Evolutionary conservation across 2,113 vertebrate genomes (phyloP), one percentile per base, ranked within the genome.

Genomic region (Rhinoptilus africanus): DNA sequence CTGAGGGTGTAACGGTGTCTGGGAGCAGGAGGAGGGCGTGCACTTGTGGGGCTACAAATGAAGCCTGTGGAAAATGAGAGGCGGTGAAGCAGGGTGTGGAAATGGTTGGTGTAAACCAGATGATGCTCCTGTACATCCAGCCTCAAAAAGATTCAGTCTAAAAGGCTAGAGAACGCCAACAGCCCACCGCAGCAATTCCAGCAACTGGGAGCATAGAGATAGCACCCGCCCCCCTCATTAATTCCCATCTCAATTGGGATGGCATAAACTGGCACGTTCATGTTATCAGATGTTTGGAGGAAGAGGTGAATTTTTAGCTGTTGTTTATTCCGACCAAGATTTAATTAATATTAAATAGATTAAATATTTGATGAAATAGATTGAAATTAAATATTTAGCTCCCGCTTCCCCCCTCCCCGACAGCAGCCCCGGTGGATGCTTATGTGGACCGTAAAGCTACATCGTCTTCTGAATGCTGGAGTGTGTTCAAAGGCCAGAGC

Each of bases 291-390:
- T 86, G 41, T 92, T 86, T 92, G 50, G 80, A 74, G 83, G 50
- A 83, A 92, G 85, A 95, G 50, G 54, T 88, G 83, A 88, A 79
- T 59, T 92, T 96, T 93, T 66, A 86, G 75, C 59, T 77, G 67
- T 79, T 96, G 94, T 96, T 95, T 95, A 92, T 92, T 84, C 94
- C 91, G 88, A 86, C 54, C 24, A 74, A 91, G 72, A 88, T 95
- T 93, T 95, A 97, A 95, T 97, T 94, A 96, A 96, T 95, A 97
- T 92, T 97, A 96, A 93, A 85, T 83, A 95, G 83, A 94, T 92
- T 96, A 95, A 96, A 97, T 97, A 97, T 96, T 97, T 96, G 72
- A 95, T 97, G 94, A 96, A 95, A 91, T 88, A 88, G 91, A 80
- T 64, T 41, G 50, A 88, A 93, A 95, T 97, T 56, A 97, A 97